A percentile compares a stretch with the other conserved stretches of the same genome.
Evolutionary conservation across 2,797 vertebrate species (phyloP).

Genomic region (Lepus townsendii): DNA sequence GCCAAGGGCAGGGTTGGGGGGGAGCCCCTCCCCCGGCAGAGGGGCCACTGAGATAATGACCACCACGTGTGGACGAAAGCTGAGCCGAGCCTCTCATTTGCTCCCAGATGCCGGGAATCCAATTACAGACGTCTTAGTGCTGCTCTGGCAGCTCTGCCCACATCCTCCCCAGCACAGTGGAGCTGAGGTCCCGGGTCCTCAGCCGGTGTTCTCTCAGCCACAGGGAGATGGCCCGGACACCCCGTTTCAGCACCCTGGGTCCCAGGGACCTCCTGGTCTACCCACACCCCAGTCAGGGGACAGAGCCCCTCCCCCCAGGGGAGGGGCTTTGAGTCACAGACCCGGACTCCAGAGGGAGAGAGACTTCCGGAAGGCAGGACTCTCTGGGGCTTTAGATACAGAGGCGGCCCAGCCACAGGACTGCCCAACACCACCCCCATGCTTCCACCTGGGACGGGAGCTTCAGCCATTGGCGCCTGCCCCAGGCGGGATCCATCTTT

Average conservation of each 20-base stretch:
- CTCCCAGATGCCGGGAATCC: conserved; percentile 78
- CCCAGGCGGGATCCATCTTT: too few relatives aligned
- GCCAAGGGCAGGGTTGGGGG: fast-evolving
- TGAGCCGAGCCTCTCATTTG: not conserved
- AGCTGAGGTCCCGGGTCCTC: not conserved
- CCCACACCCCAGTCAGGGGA: too few relatives aligned
- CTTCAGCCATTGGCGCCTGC: too few relatives aligned
- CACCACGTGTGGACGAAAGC: conserved; percentile 71
- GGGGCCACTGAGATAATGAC: not conserved
- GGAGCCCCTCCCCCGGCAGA: fast-evolving
- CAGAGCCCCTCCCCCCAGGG: too few relatives aligned
- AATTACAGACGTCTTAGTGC: conserved; percentile 83
- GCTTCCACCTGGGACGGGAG: too few relatives aligned
- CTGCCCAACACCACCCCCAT: too few relatives aligned
- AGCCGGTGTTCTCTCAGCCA: too few relatives aligned
- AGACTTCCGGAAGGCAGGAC: not conserved
- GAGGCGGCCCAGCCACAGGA: not conserved
- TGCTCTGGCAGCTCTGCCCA: conserved; percentile 58
- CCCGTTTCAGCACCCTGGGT: too few relatives aligned
- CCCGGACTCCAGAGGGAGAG: not conserved
- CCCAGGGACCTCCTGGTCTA: not conserved
- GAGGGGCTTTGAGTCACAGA: not conserved
- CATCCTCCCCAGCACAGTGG: not conserved
- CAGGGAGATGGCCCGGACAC: too few relatives aligned
- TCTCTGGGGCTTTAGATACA: not conserved